Evolutionary conservation across 1,140 invertebrate species (phyloP), one percentile per base, ranked within the genome.

Genomic region (Phthorimaea operculella): DNA sequence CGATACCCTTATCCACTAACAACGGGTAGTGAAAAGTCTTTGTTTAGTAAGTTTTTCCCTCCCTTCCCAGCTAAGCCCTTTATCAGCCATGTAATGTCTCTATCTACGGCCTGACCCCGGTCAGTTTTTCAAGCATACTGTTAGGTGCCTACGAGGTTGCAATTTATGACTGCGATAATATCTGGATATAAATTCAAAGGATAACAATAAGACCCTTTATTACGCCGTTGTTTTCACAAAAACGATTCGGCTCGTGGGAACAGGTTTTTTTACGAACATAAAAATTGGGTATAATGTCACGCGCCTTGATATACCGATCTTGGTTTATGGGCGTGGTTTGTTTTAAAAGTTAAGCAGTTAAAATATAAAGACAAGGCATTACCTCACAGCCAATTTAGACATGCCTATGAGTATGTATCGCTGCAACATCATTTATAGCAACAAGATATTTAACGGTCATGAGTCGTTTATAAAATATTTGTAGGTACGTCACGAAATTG

Each of bases 141-240:
- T 75, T 68, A 57, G 74, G 63, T 68, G 71, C 73, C 10, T n/a
- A 74, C 70, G 74, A 70, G 70, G 70, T 71, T 67, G 64, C 67
- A 79, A 80, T 82, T 79, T 79, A 78, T 80, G 76, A 66, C 65
- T 59, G 68, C 77, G 73, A 79, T 81, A 80, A 79, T 79, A 83
- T 79, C 76, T 72, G 72, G 74, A 74, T 74, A 81, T 83, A 79
- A 81, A 81, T 83, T 79, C 78, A 81, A 79, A 79, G 78, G 76
- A 83, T 79, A 80, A 80, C 79, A 80, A 77, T 81, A 83, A 83
- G 70, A 75, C 71, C 75, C 70, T 81, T 79, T 83, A 79, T 81
- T 72, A 72, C 78, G 60, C 63, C 69, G 74, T 77, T 81, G 74
- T 79, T 81, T 79, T 81, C 75, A 71, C 68, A 77, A 74, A 79